Percentiles rank a stretch among this genome's conserved stretches.
These are phyloP conservation scores for Chloromyia formosa DNA, from an alignment of 2,888 invertebrate genomes.

Conservation along the genomic window DNA sequence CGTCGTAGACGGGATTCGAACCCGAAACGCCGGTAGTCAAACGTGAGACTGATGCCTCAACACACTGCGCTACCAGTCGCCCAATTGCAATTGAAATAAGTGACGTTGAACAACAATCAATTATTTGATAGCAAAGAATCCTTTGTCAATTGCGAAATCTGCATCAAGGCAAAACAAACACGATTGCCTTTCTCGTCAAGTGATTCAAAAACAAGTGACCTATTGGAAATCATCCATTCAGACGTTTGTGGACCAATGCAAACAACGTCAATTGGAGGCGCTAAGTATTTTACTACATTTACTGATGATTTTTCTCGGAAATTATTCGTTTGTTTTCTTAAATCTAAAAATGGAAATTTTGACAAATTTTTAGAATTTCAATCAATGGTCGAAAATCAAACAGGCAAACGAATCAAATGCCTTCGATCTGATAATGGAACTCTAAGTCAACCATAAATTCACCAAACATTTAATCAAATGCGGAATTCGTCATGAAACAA, in stretches of 20 bases:
- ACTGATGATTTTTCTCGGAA: slow-evolving; percentile 46
- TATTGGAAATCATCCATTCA: neutral
- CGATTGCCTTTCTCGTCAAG: too few species aligned
- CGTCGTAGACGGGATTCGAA: too few species aligned
- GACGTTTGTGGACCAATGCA: neutral
- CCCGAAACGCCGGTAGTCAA: too few species aligned
- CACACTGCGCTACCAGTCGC: too few species aligned
- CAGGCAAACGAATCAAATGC: slow-evolving; percentile 7
- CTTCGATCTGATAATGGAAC: neutral
- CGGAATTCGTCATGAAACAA: neutral
- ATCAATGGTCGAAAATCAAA: slow-evolving; percentile 22
- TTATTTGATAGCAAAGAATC: too few species aligned
- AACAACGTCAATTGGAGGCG: neutral
- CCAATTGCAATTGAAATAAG: too few species aligned
- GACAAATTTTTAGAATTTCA: slow-evolving; percentile 40
- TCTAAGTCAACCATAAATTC: neutral
- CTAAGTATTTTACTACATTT: slow-evolving; percentile 47
- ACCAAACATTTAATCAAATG: too few species aligned
- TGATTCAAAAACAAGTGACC: neutral
- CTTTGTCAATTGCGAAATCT: too few species aligned
- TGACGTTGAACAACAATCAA: too few species aligned
- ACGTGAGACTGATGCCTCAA: too few species aligned
- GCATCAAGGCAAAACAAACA: too few species aligned
- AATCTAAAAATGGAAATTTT: slow-evolving; percentile 44
- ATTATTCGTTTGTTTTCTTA: slow-evolving; percentile 45